Base-by-base conservation (phyloP, 2,888 invertebrate species). In the Cylloceria caligata region DNA sequence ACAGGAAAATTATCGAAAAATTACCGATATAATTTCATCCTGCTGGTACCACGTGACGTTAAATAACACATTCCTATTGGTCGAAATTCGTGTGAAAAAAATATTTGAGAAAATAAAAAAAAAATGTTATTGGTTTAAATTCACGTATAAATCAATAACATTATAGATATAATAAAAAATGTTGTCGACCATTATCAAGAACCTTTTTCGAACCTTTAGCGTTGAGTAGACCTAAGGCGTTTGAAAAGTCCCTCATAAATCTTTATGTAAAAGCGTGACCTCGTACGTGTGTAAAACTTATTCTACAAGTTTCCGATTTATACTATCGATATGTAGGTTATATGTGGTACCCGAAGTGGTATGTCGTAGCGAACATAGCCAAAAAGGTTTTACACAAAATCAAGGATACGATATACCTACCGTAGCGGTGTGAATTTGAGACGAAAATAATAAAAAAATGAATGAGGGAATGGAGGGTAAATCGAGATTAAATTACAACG, bases 401-500 rank as follows among this genome's bases (percentile, higher is more conserved):
- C 24, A 30, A 42, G 39, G 13, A 64, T 47, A 60, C 39, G 39
- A 69, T 36, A 34, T 30, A 47, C 24, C 19, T 27, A 55, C 16
- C n/a, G 16, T 19, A 36, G 19, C 42, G 36, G 69, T 49, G 55
- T 30, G 57, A 16, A 64, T 30, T 36, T 57, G 52, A 45, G 68
- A 74, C 47, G 24, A 80, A 42, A 75, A 55, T 19, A 9, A 60
- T 21, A 16, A 64, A 64, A 39, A 71, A 57, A n/a, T n/a, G 52
- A 45, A 21, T 19, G 30, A 39, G 11, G 11, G 1, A 64, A 42
- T 45, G 55, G 39, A 60, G 62, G 76, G 57, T 55, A 60, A 67
- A 68, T 72, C 72, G 72, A 73, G 76, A 77, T 73, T 68, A 73
- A 81, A 81, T 81, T 73, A 81, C 72, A 81, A 67, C 62, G 76